Evolutionary conservation across 2,797 vertebrate species (phyloP).

Genomic region (Gymnoscopelus microlampas): DNA sequence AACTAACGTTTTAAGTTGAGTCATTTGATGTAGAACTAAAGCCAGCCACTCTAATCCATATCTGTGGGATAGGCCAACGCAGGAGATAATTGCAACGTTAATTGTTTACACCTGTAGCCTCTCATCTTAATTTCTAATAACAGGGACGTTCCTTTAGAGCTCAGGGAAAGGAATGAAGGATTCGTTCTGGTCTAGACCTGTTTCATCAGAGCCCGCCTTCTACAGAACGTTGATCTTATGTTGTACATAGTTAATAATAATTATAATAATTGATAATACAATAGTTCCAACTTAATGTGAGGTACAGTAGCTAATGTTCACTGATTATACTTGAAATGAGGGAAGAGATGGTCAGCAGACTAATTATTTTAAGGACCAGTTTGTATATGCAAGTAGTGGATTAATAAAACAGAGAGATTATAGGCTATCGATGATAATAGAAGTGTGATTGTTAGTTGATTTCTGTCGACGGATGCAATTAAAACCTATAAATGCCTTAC

Average conservation of each 20-base stretch:
- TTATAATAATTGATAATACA: conserved; percentile 14
- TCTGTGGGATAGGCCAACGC: conserved; percentile 6
- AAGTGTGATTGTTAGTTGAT: too few species aligned
- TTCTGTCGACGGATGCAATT: conserved; percentile 7
- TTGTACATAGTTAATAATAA: conserved; percentile 32
- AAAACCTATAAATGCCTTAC: conserved; percentile 56
- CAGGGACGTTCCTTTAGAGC: conserved; percentile 33
- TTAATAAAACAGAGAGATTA: too few species aligned
- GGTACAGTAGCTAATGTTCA: conserved; percentile 23
- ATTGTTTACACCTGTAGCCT: conserved; percentile 14
- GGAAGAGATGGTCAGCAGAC: conserved; percentile 2
- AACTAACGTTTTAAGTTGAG: conserved; percentile 33
- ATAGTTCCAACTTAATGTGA: conserved; percentile 63
- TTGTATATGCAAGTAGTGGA: conserved; percentile 27
- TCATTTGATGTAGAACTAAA: conserved; percentile 29
- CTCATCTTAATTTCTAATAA: conserved; percentile 22
- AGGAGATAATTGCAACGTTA: conserved; percentile 9
- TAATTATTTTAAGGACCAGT: conserved; percentile 34
- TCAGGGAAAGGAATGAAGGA: conserved; percentile 43
- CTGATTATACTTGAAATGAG: conserved; percentile 62
- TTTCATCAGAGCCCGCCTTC: conserved; percentile 8
- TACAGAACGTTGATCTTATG: conserved; percentile 14
- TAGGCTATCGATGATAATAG: too few species aligned
- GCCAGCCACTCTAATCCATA: conserved; percentile 19
- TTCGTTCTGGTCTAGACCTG: conserved; percentile 32